Percentiles rank a stretch among this genome's conserved stretches.
Conservation (phyloP, 92 coral and sea anemone genomes). For the Pocillopora meandrina region DNA sequence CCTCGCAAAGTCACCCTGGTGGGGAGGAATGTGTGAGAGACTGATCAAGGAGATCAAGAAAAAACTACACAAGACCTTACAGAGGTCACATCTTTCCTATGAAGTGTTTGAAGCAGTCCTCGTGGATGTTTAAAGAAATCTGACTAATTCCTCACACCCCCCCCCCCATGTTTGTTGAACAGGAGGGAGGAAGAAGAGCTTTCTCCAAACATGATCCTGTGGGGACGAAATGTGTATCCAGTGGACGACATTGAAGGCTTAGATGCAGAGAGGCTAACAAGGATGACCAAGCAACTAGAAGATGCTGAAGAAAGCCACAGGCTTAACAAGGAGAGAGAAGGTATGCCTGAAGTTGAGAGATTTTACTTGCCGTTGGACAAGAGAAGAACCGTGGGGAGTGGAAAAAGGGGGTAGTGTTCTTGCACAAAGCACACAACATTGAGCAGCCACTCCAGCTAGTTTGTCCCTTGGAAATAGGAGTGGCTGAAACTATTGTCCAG, state of each 20-base stretch:
- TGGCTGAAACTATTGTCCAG: neutral
- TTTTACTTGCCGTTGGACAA: slow-evolving; percentile 63
- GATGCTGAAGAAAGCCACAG: slow-evolving; percentile 60
- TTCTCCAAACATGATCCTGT: slow-evolving; percentile 58
- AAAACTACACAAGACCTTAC: too few species aligned
- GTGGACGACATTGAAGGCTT: slow-evolving; percentile 55
- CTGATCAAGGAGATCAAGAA: slow-evolving; percentile 45
- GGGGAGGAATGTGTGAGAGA: slow-evolving; percentile 50
- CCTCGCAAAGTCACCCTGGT: slow-evolving; percentile 48
- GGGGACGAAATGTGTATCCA: slow-evolving; percentile 62
- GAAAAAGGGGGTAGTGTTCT: slow-evolving; percentile 23
- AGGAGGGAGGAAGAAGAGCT: slow-evolving; percentile 35
- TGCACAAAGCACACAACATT: too few species aligned
- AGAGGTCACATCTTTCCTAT: too few species aligned
- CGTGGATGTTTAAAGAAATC: too few species aligned
- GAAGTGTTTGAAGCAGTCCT: too few species aligned
- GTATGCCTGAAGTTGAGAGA: slow-evolving; percentile 56
- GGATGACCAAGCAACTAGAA: slow-evolving; percentile 27
- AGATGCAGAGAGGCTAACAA: slow-evolving; percentile 60
- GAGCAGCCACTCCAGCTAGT: neutral
- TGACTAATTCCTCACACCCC: too few species aligned
- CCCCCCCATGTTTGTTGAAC: too few species aligned
- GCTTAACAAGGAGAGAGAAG: slow-evolving; percentile 17
- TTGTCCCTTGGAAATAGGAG: neutral
- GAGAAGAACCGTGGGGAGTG: slow-evolving; percentile 71